These are phyloP conservation scores for Drosophila triauraria DNA, from an alignment of 1,140 invertebrate species.

Conservation along the genomic window DNA sequence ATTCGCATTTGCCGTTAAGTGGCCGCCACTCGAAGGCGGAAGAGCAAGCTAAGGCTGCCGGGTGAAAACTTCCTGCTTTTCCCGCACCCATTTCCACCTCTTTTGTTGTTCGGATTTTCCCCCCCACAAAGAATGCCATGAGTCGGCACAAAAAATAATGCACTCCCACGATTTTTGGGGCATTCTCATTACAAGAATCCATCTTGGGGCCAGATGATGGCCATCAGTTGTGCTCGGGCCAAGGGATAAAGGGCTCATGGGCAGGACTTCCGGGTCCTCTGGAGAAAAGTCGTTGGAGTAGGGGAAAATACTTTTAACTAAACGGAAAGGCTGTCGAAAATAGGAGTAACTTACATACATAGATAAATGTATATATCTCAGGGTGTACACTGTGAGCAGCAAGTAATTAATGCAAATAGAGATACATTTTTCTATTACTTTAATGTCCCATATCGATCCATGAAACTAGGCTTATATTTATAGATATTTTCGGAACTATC, in stretches of 20 bases:
- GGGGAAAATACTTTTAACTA: conserved; percentile 1
- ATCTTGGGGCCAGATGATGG: conserved; percentile 46
- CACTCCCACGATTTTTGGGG: conserved; percentile 43
- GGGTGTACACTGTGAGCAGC: neutral
- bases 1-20: conserved; percentile 78
- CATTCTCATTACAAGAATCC: conserved; percentile 56
- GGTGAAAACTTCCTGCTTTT: conserved; percentile 29
- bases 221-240: conserved; percentile 32
- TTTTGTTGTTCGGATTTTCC: conserved; percentile 3
- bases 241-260: conserved; percentile 32
- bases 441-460: neutral
- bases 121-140: conserved; percentile 27
- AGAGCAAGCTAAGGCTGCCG: conserved; percentile 32
- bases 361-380: conserved; percentile 46
- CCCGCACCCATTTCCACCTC: neutral
- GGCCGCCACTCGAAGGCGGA: conserved; percentile 51
- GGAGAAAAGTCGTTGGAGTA: neutral
- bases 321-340: neutral
- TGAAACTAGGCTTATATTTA: neutral
- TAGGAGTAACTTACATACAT: neutral
- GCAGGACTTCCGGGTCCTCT: conserved; percentile 14
- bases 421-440: too few relatives aligned
- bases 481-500: neutral
- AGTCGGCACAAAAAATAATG: conserved; percentile 50
- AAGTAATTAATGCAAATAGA: neutral